Conservation (phyloP, 2,797 vertebrate genomes). For the Sebastes paucispinis region DNA sequence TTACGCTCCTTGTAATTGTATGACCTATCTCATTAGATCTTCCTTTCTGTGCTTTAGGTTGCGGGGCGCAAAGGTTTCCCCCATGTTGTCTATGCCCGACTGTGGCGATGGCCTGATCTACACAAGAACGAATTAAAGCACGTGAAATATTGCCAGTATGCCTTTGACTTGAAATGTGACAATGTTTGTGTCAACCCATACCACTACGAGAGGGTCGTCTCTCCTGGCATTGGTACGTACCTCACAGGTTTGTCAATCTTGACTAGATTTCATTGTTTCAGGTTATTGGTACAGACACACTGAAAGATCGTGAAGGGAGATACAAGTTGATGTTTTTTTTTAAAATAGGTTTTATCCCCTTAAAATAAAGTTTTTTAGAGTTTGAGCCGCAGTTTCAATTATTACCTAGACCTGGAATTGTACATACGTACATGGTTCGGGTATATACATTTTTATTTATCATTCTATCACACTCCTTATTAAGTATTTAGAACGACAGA, state of each 20-base stretch:
- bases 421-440: neutral
- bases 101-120: conserved; percentile 98
- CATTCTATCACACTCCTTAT: neutral
- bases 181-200: conserved; percentile 98
- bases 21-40: neutral
- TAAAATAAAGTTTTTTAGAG: no score
- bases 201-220: conserved; percentile 97
- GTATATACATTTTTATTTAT: neutral
- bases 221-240: conserved; percentile 94
- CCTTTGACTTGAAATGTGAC: conserved; percentile 97
- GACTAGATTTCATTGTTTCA: neutral
- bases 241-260: neutral
- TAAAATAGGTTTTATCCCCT: no score
- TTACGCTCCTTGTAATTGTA: neutral
- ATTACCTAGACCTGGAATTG: neutral
- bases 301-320: neutral
- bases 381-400: neutral
- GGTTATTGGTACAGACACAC: neutral
- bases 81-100: conserved; percentile 94
- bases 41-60: conserved; percentile 80
- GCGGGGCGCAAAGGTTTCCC: conserved; percentile 97
- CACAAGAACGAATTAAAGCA: conserved; percentile 98
- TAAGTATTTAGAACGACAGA: neutral
- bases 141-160: conserved; percentile 98
- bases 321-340: neutral